phyloP scores from a whole-genome alignment of 1,140 invertebrate genomes.

The Hydropsyche tenuis region DNA sequence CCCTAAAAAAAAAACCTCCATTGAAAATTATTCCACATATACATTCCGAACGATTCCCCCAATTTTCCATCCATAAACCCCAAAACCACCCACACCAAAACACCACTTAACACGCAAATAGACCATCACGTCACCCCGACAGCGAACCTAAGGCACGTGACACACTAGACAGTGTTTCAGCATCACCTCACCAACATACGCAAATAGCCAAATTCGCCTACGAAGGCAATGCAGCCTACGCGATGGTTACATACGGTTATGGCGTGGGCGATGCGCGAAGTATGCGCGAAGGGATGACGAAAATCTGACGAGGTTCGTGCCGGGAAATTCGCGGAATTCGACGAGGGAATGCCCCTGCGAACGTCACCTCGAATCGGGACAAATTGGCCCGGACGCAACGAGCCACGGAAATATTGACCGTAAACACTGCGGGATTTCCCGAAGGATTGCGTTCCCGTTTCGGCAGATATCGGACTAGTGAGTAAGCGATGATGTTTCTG shows the following conservation, averaged over 20 bases:
- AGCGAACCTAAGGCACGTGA: background rate
- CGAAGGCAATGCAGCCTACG: no score
- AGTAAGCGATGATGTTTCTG: no score
- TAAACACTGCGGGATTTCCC: conserved; percentile 6
- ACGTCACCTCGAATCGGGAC: conserved; percentile 8
- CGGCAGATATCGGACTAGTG: no score
- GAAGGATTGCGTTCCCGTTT: background rate
- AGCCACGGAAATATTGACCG: background rate
- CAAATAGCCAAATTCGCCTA: no score
- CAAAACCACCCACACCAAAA: no score
- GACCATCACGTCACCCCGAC: background rate
- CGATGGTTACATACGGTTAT: no score
- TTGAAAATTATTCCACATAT: no score
- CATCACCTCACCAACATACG: background rate
- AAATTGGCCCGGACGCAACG: background rate
- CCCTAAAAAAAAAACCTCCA: no score
- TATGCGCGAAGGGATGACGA: conserved; percentile 30
- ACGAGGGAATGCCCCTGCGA: conserved; percentile 4
- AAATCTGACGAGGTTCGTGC: conserved; percentile 30
- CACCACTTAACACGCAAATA: no score
- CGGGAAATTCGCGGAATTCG: conserved; percentile 22
- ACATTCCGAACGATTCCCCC: no score
- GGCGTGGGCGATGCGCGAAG: conserved; percentile 23
- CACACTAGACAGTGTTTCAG: background rate
- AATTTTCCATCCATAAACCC: no score